Conservation (phyloP, 1,140 invertebrate species). For the Neodiprion pinetum region DNA sequence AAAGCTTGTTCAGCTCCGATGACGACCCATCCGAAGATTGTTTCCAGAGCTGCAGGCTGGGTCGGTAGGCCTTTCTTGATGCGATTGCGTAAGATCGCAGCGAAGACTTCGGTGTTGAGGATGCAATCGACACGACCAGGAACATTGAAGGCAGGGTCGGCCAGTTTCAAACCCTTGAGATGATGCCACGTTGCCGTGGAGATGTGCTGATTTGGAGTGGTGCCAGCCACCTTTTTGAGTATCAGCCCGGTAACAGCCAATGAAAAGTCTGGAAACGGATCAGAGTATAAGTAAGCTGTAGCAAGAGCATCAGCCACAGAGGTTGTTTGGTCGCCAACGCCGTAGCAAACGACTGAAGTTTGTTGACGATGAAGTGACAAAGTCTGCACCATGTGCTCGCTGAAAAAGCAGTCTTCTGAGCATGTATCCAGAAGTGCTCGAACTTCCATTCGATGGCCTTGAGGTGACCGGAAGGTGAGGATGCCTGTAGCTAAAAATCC, state of each 20-base stretch:
- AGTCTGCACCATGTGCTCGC: conserved; percentile 2
- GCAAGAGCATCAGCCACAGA: not conserved
- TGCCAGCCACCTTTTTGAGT: not conserved
- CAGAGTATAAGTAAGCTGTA: not conserved
- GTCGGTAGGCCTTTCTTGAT: not conserved
- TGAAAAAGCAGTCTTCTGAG: conserved; percentile 13
- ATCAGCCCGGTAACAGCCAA: not conserved
- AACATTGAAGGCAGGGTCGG: not conserved
- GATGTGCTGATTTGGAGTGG: not conserved
- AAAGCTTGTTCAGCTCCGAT: not conserved
- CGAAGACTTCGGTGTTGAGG: conserved; percentile 10
- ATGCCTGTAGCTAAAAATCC: too few species aligned
- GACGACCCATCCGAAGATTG: conserved; percentile 11
- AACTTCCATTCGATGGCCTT: not conserved
- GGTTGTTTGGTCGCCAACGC: not conserved
- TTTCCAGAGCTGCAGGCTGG: not conserved
- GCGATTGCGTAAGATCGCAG: not conserved
- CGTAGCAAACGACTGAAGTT: not conserved
- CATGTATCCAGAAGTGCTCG: conserved; percentile 10
- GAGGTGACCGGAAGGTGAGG: too few species aligned
- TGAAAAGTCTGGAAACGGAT: not conserved
- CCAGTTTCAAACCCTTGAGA: not conserved
- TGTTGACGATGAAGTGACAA: conserved; percentile 1
- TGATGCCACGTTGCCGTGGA: not conserved
- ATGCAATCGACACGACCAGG: not conserved